phyloP scores from a whole-genome alignment of 92 coral and sea anemone species.

The Zoanthus sociatus region DNA sequence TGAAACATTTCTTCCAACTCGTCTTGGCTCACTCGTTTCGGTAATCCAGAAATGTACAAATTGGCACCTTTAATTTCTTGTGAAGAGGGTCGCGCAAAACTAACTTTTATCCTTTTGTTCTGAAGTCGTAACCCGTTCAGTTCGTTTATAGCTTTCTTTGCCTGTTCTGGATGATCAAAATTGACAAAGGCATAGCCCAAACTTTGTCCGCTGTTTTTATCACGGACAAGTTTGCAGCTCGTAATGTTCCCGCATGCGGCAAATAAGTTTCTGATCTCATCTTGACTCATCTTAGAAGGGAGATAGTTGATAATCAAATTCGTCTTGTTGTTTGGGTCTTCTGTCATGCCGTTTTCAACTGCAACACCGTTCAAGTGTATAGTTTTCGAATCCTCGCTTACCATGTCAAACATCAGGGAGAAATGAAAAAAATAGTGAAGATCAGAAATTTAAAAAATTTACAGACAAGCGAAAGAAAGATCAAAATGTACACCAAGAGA shows the following conservation, averaged over 20 bases:
- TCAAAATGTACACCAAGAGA: constrained; percentile 90
- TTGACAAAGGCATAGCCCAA: constrained; percentile 99
- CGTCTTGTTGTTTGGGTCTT: constrained; percentile 80
- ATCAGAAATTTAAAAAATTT: constrained; percentile 25
- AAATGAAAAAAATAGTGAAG: constrained; percentile 26
- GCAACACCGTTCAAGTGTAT: constrained; percentile 78
- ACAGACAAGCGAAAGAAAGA: constrained; percentile 69
- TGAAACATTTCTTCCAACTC: constrained; percentile 89
- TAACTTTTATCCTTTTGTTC: constrained; percentile 94
- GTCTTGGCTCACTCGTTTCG: constrained; percentile 89
- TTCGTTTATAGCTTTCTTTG: constrained; percentile 89
- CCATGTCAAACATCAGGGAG: constrained; percentile 87
- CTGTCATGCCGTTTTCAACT: constrained; percentile 85
- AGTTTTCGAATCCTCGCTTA: constrained; percentile 78
- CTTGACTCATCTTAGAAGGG: constrained; percentile 98
- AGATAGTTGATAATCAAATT: constrained; percentile 98
- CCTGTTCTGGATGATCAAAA: constrained; percentile 89
- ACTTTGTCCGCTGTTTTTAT: constrained; percentile 91
- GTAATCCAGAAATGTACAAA: constrained; percentile 98
- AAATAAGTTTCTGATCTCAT: constrained; percentile 89
- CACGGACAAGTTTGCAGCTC: constrained; percentile 96
- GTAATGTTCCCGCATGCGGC: constrained; percentile 88
- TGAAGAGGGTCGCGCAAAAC: constrained; percentile 99
- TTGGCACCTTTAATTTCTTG: constrained; percentile 99
- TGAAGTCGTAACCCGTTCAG: constrained; percentile 93